These are phyloP conservation scores for Atta cephalotes DNA, from an alignment of 1,140 invertebrate species.

Conservation along the genomic window DNA sequence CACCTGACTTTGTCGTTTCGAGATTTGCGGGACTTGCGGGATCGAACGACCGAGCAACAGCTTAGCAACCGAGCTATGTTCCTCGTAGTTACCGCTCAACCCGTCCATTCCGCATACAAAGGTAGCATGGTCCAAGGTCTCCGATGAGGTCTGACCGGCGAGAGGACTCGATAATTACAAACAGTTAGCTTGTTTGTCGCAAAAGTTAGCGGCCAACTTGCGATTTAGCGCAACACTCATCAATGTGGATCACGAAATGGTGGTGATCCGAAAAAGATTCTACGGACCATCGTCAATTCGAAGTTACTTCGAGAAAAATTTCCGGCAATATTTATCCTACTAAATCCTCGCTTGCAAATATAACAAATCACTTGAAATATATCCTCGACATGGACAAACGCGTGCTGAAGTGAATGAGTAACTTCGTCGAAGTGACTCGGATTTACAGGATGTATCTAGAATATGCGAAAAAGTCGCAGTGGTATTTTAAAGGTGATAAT, in stretches of 20 bases:
- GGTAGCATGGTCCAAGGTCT: constrained; percentile 85
- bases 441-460: neutral
- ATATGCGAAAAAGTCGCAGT: neutral
- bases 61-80: constrained; percentile 86
- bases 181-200: neutral
- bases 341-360: neutral
- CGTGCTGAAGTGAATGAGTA: neutral
- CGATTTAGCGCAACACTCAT: neutral
- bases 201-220: neutral
- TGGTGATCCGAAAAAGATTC: neutral
- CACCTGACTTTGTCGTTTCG: constrained; percentile 90
- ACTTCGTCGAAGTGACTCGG: constrained; percentile 10
- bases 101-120: constrained; percentile 92
- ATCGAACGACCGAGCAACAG: constrained; percentile 80
- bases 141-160: constrained; percentile 51
- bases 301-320: neutral
- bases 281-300: neutral
- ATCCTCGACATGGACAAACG: neutral
- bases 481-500: neutral
- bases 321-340: neutral
- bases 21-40: constrained; percentile 89
- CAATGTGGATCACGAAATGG: neutral
- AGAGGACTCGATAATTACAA: constrained; percentile 66
- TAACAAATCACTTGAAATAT: neutral
- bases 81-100: constrained; percentile 90